Conservation (phyloP, 1,140 invertebrate genomes). For the Zaprionus vittiger region DNA sequence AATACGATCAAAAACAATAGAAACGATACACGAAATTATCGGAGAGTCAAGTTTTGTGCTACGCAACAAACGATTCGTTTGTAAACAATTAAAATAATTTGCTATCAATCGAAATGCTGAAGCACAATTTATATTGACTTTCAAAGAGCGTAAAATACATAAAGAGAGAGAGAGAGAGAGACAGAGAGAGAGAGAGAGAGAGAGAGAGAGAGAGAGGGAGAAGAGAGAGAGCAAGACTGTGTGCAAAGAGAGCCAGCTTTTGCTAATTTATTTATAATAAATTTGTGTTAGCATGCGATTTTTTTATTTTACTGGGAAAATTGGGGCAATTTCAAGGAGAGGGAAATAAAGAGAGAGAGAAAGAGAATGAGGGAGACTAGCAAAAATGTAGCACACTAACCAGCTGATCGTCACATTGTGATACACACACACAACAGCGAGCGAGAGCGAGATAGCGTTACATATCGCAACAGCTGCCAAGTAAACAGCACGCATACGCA, state of each 20-base stretch:
- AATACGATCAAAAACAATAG: conserved; percentile 53
- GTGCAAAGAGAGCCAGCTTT: conserved; percentile 12
- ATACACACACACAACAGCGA: neutral
- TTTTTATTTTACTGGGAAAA: conserved; percentile 42
- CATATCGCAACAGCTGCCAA: conserved; percentile 45
- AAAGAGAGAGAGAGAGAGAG: neutral
- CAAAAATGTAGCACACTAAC: conserved; percentile 70
- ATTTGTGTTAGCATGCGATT: conserved; percentile 45
- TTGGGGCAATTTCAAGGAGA: conserved; percentile 35
- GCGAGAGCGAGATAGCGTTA: conserved; percentile 19
- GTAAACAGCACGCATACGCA: conserved; percentile 67
- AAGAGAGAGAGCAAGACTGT: conserved; percentile 2
- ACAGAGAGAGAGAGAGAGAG: neutral
- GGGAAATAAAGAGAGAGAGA: conserved; percentile 18
- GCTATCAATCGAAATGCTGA: conserved; percentile 43
- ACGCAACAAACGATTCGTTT: conserved; percentile 59
- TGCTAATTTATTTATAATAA: conserved; percentile 62
- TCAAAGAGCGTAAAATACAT: conserved; percentile 26
- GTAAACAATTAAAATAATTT: conserved; percentile 80
- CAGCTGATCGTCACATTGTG: conserved; percentile 54
- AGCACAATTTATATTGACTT: conserved; percentile 46
- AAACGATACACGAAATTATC: conserved; percentile 28
- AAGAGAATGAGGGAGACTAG: conserved; percentile 21
- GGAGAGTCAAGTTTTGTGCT: conserved; percentile 64
- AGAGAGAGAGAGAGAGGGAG: conserved; percentile 4